Evolutionary conservation across 2,888 invertebrate species (phyloP), one percentile per base, ranked within the genome.

Genomic region (Dascillus cervinus): DNA sequence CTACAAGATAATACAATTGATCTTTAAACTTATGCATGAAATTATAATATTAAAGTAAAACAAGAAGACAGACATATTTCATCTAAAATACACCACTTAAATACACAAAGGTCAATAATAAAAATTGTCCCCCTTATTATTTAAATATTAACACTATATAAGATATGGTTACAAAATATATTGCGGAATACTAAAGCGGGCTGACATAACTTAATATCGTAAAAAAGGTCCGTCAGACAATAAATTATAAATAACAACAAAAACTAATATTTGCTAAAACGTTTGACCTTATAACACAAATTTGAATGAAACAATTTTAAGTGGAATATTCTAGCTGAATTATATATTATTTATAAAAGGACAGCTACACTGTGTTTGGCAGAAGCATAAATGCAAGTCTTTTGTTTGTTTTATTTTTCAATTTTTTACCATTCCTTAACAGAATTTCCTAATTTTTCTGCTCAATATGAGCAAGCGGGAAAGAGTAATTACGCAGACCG

Each of bases 391-490:
- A 48, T 48, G 48, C 48, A 45, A 46, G 40, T 45, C 44, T 43
- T 41, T 41, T 39, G 29, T 40, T 37, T 45, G 39, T 41, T n/a
- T n/a, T n/a, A n/a, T n/a, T n/a, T n/a, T n/a, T n/a, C n/a, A n/a
- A n/a, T n/a, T n/a, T n/a, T n/a, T n/a, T 41, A 41, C 40, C 36
- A 39, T 41, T 46, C 40, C 40, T 34, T 41, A 36, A 44, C 39
- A 46, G 44, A 46, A 48, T 45, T 44, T 43, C 19, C 41, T 46
- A 42, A 38, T 30, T 37, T 32, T 47, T 42, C 47, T 53, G 53
- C 55, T 54, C 55, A 55, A 55, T 55, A 47, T 55, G 55, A 55
- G 55, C 55, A 49, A 52, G 44, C 47, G 46, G 44, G n/a, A n/a
- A n/a, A n/a, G n/a, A n/a, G n/a, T n/a, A n/a, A n/a, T n/a, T n/a